phyloP scores from a whole-genome alignment of 2,113 vertebrate genomes.

The Tachuris rubrigastra region DNA sequence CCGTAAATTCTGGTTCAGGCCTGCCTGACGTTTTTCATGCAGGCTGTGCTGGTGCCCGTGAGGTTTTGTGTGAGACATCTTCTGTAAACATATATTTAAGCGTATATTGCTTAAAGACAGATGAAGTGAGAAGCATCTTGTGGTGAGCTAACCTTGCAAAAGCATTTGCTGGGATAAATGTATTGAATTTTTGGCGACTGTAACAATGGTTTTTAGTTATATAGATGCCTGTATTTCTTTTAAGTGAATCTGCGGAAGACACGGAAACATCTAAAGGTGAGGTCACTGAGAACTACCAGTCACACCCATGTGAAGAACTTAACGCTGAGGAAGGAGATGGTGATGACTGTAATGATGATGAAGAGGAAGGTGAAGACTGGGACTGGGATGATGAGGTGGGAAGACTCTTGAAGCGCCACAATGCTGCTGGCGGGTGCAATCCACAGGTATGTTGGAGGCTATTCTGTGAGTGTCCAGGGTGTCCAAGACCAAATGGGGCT shows the following conservation, averaged over 20 bases:
- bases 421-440: conserved; percentile 66
- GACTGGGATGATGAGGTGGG: conserved; percentile 77
- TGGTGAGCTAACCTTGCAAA: not conserved
- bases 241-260: conserved; percentile 50
- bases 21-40: rapidly evolving
- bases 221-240: not conserved
- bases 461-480: not conserved
- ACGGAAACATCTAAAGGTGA: not conserved
- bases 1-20: not conserved
- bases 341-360: conserved; percentile 28
- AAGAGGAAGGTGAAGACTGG: conserved; percentile 78
- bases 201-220: not conserved
- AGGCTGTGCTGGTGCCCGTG: not conserved
- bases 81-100: not conserved
- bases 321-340: conserved; percentile 42
- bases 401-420: conserved; percentile 71
- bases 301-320: not conserved
- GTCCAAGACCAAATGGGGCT: not conserved
- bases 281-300: not conserved
- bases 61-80: not conserved
- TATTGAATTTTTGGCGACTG: not conserved
- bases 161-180: not conserved
- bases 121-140: not conserved
- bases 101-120: not conserved
- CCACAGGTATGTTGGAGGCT: conserved; percentile 73